Base-by-base conservation (phyloP, 2,888 invertebrate genomes). In the Cephalotes varians region DNA sequence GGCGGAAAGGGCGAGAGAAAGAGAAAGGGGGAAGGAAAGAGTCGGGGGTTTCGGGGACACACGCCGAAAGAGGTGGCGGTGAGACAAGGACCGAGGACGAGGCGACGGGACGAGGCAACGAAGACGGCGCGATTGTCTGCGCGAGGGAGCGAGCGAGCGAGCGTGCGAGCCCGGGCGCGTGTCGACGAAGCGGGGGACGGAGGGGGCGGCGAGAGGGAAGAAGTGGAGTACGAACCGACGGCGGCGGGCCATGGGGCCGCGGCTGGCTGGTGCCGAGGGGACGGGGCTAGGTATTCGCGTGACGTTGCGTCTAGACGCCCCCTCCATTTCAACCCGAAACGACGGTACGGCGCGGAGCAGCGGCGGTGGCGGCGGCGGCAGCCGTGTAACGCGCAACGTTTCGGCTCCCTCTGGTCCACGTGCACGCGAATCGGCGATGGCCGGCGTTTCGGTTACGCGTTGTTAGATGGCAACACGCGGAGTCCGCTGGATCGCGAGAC, bases 281-380 rank as follows among this genome's bases (percentile, higher is more conserved):
- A 86, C 77, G 77, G 77, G 88, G 89, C 90, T 92, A 93, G 92
- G 93, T 93, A 93, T 93, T 93, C 92, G 77, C 77, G 93, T 94
- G 94, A 94, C 93, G 93, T 93, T 93, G 93, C 93, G 93, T 94
- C 93, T 94, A 94, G 94, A 94, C 93, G 92, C 93, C 93, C 93
- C 94, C 92, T 93, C 94, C 91, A 94, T 90, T 91, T 87, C 90
- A 87, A 90, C 85, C 90, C 88, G 86, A 90, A 90, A 90, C 91
- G 91, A 88, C 87, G 88, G 60, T 31, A 31, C 37, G 62, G 54
- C 65, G 64, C 81, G 64, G 77, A 47, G 76, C 31, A 18, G 62
- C 40, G 58, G 34, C 37, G 37, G 73, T 10, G 60, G 44, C 28
- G 65, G 67, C 21, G 56, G 44, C 31, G 31, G 21, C 40, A 5